Conservation (phyloP, 1,140 invertebrate species). For the Campoletis sonorensis region DNA sequence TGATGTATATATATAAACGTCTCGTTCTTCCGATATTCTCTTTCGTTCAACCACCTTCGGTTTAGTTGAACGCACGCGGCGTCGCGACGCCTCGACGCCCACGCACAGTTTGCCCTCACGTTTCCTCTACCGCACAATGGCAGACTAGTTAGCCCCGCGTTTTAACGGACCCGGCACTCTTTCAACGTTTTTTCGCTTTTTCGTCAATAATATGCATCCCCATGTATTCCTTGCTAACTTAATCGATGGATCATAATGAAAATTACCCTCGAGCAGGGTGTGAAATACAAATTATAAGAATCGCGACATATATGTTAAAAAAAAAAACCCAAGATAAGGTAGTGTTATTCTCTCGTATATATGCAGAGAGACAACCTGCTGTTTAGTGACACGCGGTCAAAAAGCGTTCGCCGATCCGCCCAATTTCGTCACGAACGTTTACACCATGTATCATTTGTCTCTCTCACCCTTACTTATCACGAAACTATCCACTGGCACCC, state of each 20-base stretch:
- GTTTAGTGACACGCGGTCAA: constrained; percentile 34
- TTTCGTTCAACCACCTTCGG: constrained; percentile 38
- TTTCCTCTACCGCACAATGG: constrained; percentile 18
- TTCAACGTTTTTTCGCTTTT: not conserved
- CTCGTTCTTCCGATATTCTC: constrained; percentile 6
- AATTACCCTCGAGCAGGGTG: not conserved
- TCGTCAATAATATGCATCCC: not conserved
- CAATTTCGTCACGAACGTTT: not conserved
- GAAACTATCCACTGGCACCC: constrained; percentile 3
- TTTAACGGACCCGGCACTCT: constrained; percentile 13
- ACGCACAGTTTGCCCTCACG: constrained; percentile 21
- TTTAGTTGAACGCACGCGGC: constrained; percentile 31
- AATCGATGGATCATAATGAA: not conserved
- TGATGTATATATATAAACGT: not conserved
- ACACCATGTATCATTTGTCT: not conserved
- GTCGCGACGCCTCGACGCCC: constrained; percentile 38
- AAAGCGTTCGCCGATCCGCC: not conserved
- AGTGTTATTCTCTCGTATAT: not conserved
- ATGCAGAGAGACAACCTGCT: not conserved
- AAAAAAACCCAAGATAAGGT: too few species aligned
- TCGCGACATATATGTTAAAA: not conserved
- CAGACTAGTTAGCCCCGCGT: constrained; percentile 13
- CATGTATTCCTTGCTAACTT: not conserved
- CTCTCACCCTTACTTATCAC: constrained; percentile 5
- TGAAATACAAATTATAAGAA: too few species aligned